phyloP scores from a whole-genome alignment of 2,888 invertebrate species.

The Lasioglossum calceatum region DNA sequence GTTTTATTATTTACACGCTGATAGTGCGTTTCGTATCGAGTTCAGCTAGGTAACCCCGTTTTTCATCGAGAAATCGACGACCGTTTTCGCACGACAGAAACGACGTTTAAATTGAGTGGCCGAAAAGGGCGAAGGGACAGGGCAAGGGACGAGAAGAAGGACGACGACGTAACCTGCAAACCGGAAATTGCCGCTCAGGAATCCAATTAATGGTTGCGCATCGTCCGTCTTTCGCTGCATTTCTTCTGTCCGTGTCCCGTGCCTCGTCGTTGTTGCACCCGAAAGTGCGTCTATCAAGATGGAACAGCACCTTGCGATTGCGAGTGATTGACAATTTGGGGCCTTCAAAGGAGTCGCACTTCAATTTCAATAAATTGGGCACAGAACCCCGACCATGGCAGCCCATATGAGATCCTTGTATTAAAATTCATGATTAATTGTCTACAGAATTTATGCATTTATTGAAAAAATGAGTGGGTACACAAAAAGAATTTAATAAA shows the following conservation, averaged over 20 bases:
- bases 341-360: too few species aligned
- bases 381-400: too few species aligned
- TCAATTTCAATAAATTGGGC: too few species aligned
- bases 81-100: constrained; percentile 62
- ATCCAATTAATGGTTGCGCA: constrained; percentile 76
- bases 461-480: too few species aligned
- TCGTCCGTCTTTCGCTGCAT: constrained; percentile 60
- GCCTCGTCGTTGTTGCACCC: not conserved
- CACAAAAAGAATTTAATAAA: too few species aligned
- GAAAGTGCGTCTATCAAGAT: not conserved
- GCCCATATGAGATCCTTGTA: too few species aligned
- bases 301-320: not conserved
- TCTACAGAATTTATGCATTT: too few species aligned
- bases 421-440: too few species aligned
- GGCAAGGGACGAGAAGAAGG: constrained; percentile 42
- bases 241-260: constrained; percentile 4
- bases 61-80: constrained; percentile 45
- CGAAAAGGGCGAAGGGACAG: constrained; percentile 24
- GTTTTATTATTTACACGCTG: not conserved
- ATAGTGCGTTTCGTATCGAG: not conserved
- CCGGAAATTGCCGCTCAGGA: constrained; percentile 75
- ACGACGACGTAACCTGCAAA: constrained; percentile 42
- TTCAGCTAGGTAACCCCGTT: not conserved
- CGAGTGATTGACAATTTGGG: not conserved
- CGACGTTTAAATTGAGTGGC: constrained; percentile 75